Evolutionary conservation across 2,113 vertebrate species (phyloP).

Genomic region (Paraplagusia blochii): DNA sequence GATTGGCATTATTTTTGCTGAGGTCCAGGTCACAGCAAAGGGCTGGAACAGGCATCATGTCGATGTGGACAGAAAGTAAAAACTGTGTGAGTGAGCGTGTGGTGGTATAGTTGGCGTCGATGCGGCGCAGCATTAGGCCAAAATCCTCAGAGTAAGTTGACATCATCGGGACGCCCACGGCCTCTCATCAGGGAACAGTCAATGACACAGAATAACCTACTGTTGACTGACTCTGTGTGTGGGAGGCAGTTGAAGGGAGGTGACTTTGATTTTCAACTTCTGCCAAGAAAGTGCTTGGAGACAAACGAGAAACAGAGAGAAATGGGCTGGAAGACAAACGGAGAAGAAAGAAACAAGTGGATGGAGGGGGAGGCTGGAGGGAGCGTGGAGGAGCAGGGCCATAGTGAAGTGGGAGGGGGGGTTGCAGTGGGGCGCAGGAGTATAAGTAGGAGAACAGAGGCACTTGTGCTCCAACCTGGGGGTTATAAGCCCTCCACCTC

Average conservation of each 20-base stretch:
- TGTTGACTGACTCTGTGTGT: conserved; percentile 8
- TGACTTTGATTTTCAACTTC: conserved; percentile 31
- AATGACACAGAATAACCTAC: conserved; percentile 61
- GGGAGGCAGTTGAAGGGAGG: conserved; percentile 32
- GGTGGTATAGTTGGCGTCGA: conserved; percentile 20
- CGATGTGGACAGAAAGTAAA: no score
- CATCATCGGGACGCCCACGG: conserved; percentile 58
- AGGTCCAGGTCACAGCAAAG: no score
- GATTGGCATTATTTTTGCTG: no score
- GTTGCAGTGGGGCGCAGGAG: not conserved
- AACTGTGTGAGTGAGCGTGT: conserved; percentile 1
- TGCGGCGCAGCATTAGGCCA: conserved; percentile 53
- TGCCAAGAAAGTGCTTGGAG: conserved; percentile 20
- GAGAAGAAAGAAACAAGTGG: not conserved
- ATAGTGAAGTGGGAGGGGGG: not conserved
- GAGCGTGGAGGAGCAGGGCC: not conserved
- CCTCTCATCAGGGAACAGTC: conserved; percentile 54
- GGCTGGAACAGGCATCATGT: not conserved
- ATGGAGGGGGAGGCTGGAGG: not conserved
- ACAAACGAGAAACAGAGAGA: conserved; percentile 1
- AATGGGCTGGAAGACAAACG: not conserved
- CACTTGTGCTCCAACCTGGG: no score
- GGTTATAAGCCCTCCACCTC: not conserved
- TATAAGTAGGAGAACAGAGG: not conserved
- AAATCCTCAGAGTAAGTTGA: conserved; percentile 53